Conservation (phyloP, 2,797 vertebrate species). For the Halcyon leucocephala region DNA sequence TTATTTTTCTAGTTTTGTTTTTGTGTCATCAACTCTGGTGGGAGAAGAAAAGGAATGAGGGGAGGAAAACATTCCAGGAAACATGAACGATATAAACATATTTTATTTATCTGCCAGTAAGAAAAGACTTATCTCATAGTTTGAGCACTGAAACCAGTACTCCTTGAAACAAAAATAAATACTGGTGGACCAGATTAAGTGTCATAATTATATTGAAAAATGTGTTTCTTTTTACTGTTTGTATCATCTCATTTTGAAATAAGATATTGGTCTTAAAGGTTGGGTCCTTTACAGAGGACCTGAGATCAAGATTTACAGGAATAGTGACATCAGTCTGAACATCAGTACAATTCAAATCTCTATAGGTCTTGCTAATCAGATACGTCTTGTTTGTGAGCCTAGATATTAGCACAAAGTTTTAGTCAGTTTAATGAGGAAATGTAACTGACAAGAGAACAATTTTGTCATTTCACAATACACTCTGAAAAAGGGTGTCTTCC, state of each 20-base stretch:
- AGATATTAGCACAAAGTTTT: background rate
- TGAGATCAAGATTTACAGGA: background rate
- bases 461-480: background rate
- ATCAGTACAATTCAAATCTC: background rate
- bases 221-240: background rate
- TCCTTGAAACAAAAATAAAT: background rate
- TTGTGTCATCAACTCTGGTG: background rate
- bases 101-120: background rate
- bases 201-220: background rate
- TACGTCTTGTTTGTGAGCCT: background rate
- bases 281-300: background rate
- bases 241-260: background rate
- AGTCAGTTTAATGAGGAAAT: background rate
- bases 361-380: background rate
- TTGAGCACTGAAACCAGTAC: background rate
- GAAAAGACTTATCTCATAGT: background rate
- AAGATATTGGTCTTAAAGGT: background rate
- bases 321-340: background rate
- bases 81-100: background rate
- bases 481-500: background rate
- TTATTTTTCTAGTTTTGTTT: background rate
- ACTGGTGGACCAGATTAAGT: background rate
- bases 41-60: background rate
- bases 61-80: background rate
- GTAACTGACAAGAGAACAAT: background rate